Base-by-base conservation (phyloP, 1,140 invertebrate species). In the Drosophila malerkotliana region DNA sequence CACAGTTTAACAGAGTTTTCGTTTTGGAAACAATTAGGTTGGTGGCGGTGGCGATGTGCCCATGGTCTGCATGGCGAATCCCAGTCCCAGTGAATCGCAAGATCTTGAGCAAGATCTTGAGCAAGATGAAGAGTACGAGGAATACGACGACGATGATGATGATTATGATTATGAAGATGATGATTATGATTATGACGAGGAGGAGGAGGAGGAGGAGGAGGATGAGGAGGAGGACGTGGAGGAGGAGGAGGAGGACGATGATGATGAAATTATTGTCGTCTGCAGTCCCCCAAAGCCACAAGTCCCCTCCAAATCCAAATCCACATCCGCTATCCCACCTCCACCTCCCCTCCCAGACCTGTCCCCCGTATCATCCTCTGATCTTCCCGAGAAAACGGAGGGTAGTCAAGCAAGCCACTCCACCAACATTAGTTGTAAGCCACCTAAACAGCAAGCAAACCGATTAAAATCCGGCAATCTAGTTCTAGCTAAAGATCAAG, bases 241-340 rank as follows among this genome's bases (percentile, higher is more conserved):
- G 18, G 18, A 18, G 18, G 34, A 21, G 10, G 45, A 64, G 12
- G 52, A 77, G 7, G 69, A 74, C 10, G 72, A 69, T 15, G 77
- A 80, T 15, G 79, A 82, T 51, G 79, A 82, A 39, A 85, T 88
- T 57, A 79, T 88, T 15, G 83, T 88, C 28, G 74, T 85, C 18
- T 85, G 81, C 60, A 84, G 81, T 77, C 81, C 81, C 9, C 72
- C 57, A 0, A 26, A 26, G 21, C 21, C 37, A 56, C 30, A 9
- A 34, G 18, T 56, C 41, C 4, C 12, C 14, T 7, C 26, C 37
- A 9, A 15, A 58, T 12, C 26, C 24, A 4, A 5, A 6, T n/a
- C 34, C 26, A 5, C 26, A 28, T 28, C 26, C 14, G 7, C 14
- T 2, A 5, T 18, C 41, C 41, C 41, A 28, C 5, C 7, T 3